Percentiles rank a stretch among this genome's conserved stretches.
phyloP scores from a whole-genome alignment of 2,888 invertebrate species.

The Mystacides longicornis region DNA sequence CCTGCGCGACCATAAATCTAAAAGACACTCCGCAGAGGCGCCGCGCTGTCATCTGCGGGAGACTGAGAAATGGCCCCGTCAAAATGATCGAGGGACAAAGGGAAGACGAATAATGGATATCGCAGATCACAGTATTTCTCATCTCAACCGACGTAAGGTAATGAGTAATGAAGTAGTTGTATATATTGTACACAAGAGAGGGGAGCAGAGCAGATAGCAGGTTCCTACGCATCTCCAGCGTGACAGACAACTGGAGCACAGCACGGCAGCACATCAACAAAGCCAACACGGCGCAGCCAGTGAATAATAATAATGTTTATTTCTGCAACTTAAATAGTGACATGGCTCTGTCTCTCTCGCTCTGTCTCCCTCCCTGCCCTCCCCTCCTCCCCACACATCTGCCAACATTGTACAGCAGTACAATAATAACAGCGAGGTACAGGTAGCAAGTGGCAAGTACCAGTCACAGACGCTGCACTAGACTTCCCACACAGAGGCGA shows the following conservation, averaged over 20 bases:
- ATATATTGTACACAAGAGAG: background rate
- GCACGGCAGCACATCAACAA: too few relatives aligned
- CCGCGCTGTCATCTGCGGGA: too few relatives aligned
- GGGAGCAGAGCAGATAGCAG: background rate
- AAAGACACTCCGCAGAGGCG: too few relatives aligned
- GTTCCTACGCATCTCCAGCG: too few relatives aligned
- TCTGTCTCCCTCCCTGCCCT: background rate
- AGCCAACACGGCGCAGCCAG: too few relatives aligned
- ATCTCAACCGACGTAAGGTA: background rate
- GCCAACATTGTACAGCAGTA: background rate
- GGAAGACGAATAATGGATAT: background rate
- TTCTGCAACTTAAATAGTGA: background rate
- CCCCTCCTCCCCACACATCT: background rate
- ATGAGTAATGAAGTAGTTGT: background rate
- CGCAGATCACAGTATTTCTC: background rate
- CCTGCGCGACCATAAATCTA: too few relatives aligned
- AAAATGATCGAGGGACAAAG: too few relatives aligned
- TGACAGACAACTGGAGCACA: too few relatives aligned
- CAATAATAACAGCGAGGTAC: too few relatives aligned
- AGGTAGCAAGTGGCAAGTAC: too few relatives aligned
- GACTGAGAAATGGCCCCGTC: too few relatives aligned
- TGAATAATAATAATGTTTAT: background rate
- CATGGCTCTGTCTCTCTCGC: background rate
- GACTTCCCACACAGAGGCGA: background rate
- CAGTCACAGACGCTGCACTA: conserved; percentile 2